Percentiles rank a stretch among this genome's conserved stretches.
Conservation (phyloP, 2,888 invertebrate genomes). For the Cryptocephalus moraei region DNA sequence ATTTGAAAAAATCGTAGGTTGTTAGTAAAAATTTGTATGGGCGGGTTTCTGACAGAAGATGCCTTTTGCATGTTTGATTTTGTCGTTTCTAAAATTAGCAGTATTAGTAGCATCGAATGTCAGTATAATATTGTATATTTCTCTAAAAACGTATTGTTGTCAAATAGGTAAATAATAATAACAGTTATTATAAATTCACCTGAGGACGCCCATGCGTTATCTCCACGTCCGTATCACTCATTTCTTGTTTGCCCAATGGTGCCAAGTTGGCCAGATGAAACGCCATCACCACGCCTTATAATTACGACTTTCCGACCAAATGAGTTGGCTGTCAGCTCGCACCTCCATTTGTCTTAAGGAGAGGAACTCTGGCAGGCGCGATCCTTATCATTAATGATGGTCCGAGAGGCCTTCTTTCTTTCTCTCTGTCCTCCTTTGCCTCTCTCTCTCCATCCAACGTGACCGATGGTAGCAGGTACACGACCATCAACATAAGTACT, state of each 20-base stretch:
- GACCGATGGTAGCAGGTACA: slow-evolving; percentile 23
- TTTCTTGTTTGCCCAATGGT: slow-evolving; percentile 32
- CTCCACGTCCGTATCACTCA: slow-evolving; percentile 10
- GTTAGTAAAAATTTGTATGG: too few species aligned
- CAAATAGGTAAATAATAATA: background rate
- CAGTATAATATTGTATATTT: too few species aligned
- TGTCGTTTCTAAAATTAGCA: too few species aligned
- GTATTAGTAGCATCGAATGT: too few species aligned
- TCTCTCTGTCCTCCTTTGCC: slow-evolving; percentile 18
- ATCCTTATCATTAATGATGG: slow-evolving; percentile 38
- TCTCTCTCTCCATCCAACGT: slow-evolving; percentile 24
- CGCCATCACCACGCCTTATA: slow-evolving; percentile 39
- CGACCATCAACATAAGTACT: slow-evolving; percentile 29
- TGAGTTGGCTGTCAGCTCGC: slow-evolving; percentile 41
- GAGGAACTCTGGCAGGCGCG: slow-evolving; percentile 24
- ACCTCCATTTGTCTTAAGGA: slow-evolving; percentile 41
- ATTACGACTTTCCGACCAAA: slow-evolving; percentile 43
- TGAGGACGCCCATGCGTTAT: slow-evolving; percentile 7
- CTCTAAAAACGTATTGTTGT: too few species aligned
- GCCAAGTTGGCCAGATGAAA: slow-evolving; percentile 20
- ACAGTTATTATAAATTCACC: background rate
- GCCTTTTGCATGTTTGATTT: too few species aligned
- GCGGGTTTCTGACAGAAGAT: too few species aligned
- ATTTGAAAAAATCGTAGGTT: too few species aligned
- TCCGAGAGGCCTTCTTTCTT: too few species aligned